Evolutionary conservation across 2,888 invertebrate genomes (phyloP).

Genomic region (Vandiemenella viatica): DNA sequence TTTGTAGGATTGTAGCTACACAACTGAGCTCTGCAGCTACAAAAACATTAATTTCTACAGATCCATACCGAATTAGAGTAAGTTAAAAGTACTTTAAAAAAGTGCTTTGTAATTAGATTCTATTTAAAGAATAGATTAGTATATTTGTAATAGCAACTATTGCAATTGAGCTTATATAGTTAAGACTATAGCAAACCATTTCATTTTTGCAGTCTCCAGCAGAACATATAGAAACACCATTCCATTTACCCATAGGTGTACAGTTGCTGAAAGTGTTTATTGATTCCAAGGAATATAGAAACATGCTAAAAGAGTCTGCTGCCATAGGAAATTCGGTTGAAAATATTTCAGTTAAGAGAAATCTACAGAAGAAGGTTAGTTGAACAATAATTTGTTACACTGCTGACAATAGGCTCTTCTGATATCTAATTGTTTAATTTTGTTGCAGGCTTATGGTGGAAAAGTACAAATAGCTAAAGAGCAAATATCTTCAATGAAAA

Average conservation of each 20-base stretch:
- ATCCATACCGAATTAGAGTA: slow-evolving; percentile 66
- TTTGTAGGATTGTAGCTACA: slow-evolving; percentile 60
- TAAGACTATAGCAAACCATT: no score
- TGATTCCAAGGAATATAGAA: slow-evolving; percentile 38
- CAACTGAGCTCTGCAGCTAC: slow-evolving; percentile 60
- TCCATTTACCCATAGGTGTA: slow-evolving; percentile 64
- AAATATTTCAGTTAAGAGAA: slow-evolving; percentile 12
- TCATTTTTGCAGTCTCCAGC: slow-evolving; percentile 47
- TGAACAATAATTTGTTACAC: background rate
- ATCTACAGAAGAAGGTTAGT: slow-evolving; percentile 10
- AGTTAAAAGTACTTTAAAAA: no score
- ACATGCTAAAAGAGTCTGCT: slow-evolving; percentile 10
- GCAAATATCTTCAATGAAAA: slow-evolving; percentile 46
- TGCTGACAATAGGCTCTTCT: background rate
- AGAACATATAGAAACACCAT: slow-evolving; percentile 45
- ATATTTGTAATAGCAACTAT: no score
- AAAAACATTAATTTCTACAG: slow-evolving; percentile 63
- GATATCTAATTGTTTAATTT: background rate
- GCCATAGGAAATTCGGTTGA: slow-evolving; percentile 10
- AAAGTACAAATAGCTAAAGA: slow-evolving; percentile 9
- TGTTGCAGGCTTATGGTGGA: slow-evolving; percentile 24
- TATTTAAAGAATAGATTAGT: no score
- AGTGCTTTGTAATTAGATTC: no score
- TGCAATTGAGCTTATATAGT: no score
- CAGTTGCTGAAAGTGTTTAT: slow-evolving; percentile 67